Conservation (phyloP, 2,113 vertebrate genomes). For the Festucalex cinctus region DNA sequence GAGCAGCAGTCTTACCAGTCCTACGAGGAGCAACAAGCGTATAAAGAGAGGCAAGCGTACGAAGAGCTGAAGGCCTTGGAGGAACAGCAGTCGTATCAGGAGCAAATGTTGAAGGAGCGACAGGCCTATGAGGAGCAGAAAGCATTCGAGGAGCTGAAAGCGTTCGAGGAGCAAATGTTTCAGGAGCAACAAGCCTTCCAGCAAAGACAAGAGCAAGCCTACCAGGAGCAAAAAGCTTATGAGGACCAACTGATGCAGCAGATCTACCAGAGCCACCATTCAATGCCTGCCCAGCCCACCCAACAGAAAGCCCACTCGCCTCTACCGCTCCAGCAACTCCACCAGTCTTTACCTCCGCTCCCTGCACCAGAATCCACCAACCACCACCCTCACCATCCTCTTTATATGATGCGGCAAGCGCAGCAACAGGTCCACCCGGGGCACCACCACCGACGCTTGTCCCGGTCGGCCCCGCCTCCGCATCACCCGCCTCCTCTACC, state of each 20-base stretch:
- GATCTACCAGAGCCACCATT: conserved; percentile 70
- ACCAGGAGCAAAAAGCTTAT: conserved; percentile 47
- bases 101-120: conserved; percentile 58
- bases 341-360: conserved; percentile 69
- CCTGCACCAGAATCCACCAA: conserved; percentile 61
- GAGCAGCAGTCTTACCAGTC: conserved; percentile 52
- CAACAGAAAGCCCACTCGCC: conserved; percentile 57
- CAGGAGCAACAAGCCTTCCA: conserved; percentile 53
- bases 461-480: conserved; percentile 64
- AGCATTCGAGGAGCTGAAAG: conserved; percentile 49
- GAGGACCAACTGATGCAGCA: conserved; percentile 44
- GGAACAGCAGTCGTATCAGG: conserved; percentile 58
- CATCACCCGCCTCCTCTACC: conserved; percentile 49
- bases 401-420: conserved; percentile 62
- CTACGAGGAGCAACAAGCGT: conserved; percentile 51
- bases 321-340: conserved; percentile 62
- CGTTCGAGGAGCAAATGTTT: conserved; percentile 51
- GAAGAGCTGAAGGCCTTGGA: conserved; percentile 56
- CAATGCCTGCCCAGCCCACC: conserved; percentile 70
- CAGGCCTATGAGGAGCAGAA: conserved; percentile 59
- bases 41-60: conserved; percentile 55
- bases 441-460: conserved; percentile 51
- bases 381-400: conserved; percentile 51
- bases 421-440: conserved; percentile 50
- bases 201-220: conserved; percentile 50